A percentile compares a stretch with the other conserved stretches of the same genome.
These are phyloP conservation scores for Raja brachyura DNA, from an alignment of 2,113 vertebrate species.

Conservation along the genomic window DNA sequence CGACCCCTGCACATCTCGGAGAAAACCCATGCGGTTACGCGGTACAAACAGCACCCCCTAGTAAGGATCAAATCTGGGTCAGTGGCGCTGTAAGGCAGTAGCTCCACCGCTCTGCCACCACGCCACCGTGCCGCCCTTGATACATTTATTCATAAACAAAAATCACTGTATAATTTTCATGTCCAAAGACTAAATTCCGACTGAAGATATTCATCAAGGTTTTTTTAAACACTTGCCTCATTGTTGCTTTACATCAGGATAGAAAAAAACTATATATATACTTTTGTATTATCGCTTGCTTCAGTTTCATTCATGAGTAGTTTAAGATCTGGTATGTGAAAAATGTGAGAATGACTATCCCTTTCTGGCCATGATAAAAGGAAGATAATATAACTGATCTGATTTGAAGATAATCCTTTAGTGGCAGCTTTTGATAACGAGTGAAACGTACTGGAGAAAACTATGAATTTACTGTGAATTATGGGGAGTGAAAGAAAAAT, in stretches of 20 bases:
- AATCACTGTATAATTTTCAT: neutral
- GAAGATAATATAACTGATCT: neutral
- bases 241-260: neutral
- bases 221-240: neutral
- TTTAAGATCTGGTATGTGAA: neutral
- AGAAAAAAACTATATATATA: neutral
- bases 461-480: neutral
- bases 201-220: neutral
- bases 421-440: neutral
- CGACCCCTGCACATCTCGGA: too few species aligned
- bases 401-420: neutral
- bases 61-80: too few species aligned
- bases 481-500: neutral
- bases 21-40: too few species aligned
- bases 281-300: neutral
- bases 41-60: too few species aligned
- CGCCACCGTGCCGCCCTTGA: too few species aligned
- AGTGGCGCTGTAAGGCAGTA: too few species aligned
- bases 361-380: neutral
- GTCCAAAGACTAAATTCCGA: neutral
- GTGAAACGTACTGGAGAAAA: neutral
- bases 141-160: too few species aligned
- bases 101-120: too few species aligned
- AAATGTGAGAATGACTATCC: neutral
- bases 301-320: neutral